These are phyloP conservation scores for Motacilla alba DNA, from an alignment of 2,113 vertebrate genomes.

Conservation along the genomic window DNA sequence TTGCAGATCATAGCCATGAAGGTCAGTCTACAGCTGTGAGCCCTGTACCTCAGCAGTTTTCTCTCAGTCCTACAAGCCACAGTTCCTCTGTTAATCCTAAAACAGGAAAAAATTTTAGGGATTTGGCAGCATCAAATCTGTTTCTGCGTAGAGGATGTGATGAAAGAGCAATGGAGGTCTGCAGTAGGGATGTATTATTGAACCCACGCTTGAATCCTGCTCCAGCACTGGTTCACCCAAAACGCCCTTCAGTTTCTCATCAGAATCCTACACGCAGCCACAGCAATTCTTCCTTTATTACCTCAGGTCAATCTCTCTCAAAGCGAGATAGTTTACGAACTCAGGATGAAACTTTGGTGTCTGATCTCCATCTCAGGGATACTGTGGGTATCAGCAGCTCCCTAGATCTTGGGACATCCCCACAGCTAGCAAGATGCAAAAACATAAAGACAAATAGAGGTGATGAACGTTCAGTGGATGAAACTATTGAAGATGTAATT, in stretches of 20 bases:
- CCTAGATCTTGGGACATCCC: slow-evolving; percentile 3
- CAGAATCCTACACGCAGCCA: slow-evolving; percentile 28
- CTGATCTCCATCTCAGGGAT: slow-evolving; percentile 69
- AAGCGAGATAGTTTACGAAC: slow-evolving; percentile 64
- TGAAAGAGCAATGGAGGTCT: neutral
- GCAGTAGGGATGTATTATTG: neutral
- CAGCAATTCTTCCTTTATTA: slow-evolving; percentile 56
- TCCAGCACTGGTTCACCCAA: neutral
- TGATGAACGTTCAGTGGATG: slow-evolving; percentile 33
- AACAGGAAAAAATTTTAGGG: neutral
- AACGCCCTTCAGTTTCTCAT: slow-evolving; percentile 9
- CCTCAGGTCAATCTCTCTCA: slow-evolving; percentile 69
- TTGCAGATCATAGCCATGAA: slow-evolving; percentile 38
- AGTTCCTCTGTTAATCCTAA: slow-evolving; percentile 31
- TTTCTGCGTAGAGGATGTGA: neutral
- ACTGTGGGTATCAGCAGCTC: slow-evolving; percentile 15
- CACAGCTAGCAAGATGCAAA: slow-evolving; percentile 48
- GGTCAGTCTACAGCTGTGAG: slow-evolving; percentile 38
- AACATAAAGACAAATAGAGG: neutral
- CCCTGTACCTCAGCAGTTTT: slow-evolving; percentile 26
- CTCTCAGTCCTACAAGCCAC: slow-evolving; percentile 14
- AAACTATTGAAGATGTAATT: slow-evolving; percentile 82
- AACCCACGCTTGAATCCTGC: slow-evolving; percentile 3
- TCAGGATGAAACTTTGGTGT: slow-evolving; percentile 63
- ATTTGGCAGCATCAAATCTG: slow-evolving; percentile 7